A percentile compares a stretch with the other conserved stretches of the same genome.
These are phyloP conservation scores for Dipodomys stephensi DNA, from an alignment of 2,113 vertebrate genomes.

Conservation along the genomic window DNA sequence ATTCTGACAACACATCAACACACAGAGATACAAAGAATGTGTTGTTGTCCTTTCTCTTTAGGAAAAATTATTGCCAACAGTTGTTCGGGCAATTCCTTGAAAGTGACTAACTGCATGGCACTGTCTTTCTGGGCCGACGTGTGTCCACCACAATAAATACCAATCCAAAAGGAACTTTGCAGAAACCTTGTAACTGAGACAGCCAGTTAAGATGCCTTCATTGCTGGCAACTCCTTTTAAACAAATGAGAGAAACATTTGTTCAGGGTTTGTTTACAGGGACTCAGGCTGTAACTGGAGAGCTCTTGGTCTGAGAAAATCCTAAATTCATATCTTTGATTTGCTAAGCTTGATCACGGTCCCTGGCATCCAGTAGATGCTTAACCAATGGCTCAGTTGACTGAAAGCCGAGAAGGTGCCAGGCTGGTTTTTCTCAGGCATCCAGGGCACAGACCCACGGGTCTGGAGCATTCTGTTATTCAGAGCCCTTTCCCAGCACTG, in stretches of 20 bases:
- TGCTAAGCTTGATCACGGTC: not conserved
- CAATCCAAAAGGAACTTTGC: not conserved
- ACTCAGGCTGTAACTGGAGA: not conserved
- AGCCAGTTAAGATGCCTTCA: not conserved
- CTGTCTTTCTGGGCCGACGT: not conserved
- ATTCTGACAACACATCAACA: not conserved
- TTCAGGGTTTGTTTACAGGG: not conserved
- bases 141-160: not conserved
- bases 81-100: not conserved
- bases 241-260: not conserved
- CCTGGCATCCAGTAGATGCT: not conserved
- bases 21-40: not conserved
- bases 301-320: not conserved
- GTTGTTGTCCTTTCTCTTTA: not conserved
- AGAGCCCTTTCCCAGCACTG: constrained; percentile 16
- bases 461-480: constrained; percentile 10
- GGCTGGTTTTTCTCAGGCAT: not conserved
- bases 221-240: not conserved
- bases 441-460: not conserved
- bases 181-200: not conserved
- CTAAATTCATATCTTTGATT: not conserved
- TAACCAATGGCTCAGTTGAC: not conserved
- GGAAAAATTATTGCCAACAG: not conserved
- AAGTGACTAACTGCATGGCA: not conserved
- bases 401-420: not conserved